Evolutionary conservation across 1,140 invertebrate genomes (phyloP).

Genomic region (Trialeurodes vaporariorum): DNA sequence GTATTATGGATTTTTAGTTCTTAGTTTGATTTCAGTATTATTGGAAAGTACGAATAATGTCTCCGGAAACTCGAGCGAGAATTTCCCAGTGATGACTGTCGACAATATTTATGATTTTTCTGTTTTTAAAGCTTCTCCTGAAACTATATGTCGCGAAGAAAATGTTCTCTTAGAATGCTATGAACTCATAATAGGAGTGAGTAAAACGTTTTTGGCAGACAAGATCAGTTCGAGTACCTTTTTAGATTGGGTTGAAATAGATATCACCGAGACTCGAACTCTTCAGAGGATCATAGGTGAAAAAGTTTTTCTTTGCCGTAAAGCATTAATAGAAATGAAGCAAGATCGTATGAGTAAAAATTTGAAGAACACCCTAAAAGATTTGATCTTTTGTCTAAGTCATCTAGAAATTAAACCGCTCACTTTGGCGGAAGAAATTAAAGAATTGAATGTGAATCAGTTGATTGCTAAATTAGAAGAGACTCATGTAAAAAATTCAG

Average conservation of each 20-base stretch:
- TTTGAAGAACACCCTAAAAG: not conserved
- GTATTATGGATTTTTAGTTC: not conserved
- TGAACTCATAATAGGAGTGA: not conserved
- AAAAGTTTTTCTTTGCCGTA: not conserved
- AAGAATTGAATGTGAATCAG: not conserved
- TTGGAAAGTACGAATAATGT: not conserved
- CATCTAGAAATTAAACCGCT: not conserved
- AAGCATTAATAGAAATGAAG: not conserved
- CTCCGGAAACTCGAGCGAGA: not conserved
- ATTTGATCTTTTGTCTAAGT: not conserved
- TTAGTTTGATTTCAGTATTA: not conserved
- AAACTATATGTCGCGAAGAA: not conserved
- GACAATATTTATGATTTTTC: not conserved
- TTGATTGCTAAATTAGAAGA: not conserved
- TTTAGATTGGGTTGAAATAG: not conserved
- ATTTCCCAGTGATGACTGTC: not conserved
- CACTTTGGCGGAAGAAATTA: not conserved
- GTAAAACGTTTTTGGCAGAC: not conserved
- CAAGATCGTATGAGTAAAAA: not conserved
- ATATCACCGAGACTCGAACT: not conserved
- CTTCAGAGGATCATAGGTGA: not conserved
- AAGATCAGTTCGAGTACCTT: not conserved
- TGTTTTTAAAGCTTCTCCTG: not conserved
- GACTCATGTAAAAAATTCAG: not conserved
- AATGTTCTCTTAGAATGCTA: not conserved